These are phyloP conservation scores for Thaumetopoea pityocampa DNA, from an alignment of 1,140 invertebrate species.

Conservation along the genomic window DNA sequence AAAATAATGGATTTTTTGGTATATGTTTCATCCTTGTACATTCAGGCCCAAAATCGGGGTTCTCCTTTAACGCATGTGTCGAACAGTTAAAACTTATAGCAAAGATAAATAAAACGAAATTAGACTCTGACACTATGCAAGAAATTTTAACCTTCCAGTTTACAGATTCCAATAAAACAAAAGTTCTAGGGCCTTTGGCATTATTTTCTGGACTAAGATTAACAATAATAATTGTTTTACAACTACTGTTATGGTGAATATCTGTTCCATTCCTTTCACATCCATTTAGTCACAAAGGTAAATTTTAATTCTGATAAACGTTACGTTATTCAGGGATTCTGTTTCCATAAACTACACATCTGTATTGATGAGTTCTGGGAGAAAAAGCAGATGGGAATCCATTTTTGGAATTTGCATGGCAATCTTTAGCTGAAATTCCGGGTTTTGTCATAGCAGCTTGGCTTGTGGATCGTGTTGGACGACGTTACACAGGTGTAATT, in stretches of 20 bases:
- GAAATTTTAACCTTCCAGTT: slow-evolving; percentile 37
- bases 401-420: slow-evolving; percentile 81
- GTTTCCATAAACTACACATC: slow-evolving; percentile 79
- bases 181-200: slow-evolving; percentile 69
- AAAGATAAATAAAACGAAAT: slow-evolving; percentile 77
- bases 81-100: slow-evolving; percentile 79
- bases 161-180: slow-evolving; percentile 45
- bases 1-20: too few species aligned
- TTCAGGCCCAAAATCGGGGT: too few species aligned
- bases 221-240: slow-evolving; percentile 73
- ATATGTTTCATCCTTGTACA: too few species aligned
- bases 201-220: slow-evolving; percentile 77
- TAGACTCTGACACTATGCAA: slow-evolving; percentile 57
- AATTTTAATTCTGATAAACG: slow-evolving; percentile 2
- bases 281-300: neutral
- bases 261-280: slow-evolving; percentile 33
- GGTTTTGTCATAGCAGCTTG: slow-evolving; percentile 64
- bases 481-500: slow-evolving; percentile 71
- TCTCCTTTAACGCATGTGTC: too few species aligned
- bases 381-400: slow-evolving; percentile 80
- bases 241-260: slow-evolving; percentile 66
- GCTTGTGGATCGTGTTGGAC: slow-evolving; percentile 72
- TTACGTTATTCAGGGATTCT: slow-evolving; percentile 69
- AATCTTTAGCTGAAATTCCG: slow-evolving; percentile 79
- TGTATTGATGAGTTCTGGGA: slow-evolving; percentile 78